Evolutionary conservation across 2,888 invertebrate genomes (phyloP).

Genomic region (Ceramica pisi): DNA sequence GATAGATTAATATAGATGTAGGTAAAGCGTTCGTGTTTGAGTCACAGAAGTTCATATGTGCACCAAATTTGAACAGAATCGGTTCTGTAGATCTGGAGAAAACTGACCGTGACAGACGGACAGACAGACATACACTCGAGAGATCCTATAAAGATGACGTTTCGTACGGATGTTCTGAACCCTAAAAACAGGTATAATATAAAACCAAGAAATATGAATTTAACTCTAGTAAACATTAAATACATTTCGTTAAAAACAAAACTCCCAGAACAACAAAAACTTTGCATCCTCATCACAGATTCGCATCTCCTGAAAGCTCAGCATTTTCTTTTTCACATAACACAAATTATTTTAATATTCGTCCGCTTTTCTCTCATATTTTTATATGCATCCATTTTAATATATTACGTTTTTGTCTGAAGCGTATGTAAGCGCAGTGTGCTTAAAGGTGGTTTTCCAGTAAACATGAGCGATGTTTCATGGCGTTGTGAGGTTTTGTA

Average conservation of each 20-base stretch:
- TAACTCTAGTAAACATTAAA: neutral
- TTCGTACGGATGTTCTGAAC: too few relatives aligned
- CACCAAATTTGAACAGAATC: too few relatives aligned
- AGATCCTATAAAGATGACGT: too few relatives aligned
- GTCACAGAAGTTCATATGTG: too few relatives aligned
- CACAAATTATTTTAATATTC: conserved; percentile 34
- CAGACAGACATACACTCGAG: too few relatives aligned
- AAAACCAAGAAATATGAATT: too few relatives aligned
- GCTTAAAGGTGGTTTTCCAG: neutral
- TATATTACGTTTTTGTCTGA: conserved; percentile 15
- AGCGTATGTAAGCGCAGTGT: conserved; percentile 6
- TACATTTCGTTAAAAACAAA: neutral
- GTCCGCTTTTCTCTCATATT: conserved; percentile 7
- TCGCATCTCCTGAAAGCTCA: neutral
- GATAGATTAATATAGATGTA: too few relatives aligned
- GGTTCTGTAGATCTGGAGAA: too few relatives aligned
- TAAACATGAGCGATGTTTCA: neutral
- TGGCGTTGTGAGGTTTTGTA: neutral
- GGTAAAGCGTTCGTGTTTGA: too few relatives aligned
- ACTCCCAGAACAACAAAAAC: neutral
- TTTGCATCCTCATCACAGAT: neutral
- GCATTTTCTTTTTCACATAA: conserved; percentile 10
- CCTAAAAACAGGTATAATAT: too few relatives aligned
- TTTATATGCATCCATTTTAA: conserved; percentile 36
- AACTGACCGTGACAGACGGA: too few relatives aligned